Percentiles rank a stretch among this genome's conserved stretches.
These are phyloP conservation scores for Drosophila sturtevanti DNA, from an alignment of 1,140 invertebrate genomes.

Conservation along the genomic window DNA sequence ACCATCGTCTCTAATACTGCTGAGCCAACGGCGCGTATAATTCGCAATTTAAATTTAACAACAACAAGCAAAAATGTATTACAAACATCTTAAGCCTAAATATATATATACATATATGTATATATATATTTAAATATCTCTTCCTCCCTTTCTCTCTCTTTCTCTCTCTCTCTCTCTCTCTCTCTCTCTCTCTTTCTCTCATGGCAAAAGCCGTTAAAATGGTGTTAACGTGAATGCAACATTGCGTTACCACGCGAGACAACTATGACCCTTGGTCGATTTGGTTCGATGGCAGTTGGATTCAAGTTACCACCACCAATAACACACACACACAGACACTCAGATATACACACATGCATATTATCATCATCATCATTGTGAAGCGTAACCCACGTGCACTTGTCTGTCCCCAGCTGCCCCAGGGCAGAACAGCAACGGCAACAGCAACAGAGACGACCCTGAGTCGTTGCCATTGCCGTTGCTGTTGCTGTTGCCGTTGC, in stretches of 20 bases:
- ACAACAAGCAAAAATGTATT: not conserved
- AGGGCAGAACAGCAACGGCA: conserved; percentile 9
- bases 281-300: conserved; percentile 5
- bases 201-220: not conserved
- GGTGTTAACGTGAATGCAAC: conserved; percentile 6
- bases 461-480: not conserved
- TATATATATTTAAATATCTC: not conserved
- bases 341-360: not conserved
- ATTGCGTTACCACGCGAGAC: conserved; percentile 5
- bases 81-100: not conserved
- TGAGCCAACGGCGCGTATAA: conserved; percentile 47
- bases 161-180: too few species aligned
- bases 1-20: conserved; percentile 16
- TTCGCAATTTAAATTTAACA: conserved; percentile 53
- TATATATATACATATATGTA: not conserved
- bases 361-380: not conserved
- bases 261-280: conserved; percentile 5
- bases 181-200: not conserved
- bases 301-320: conserved; percentile 3
- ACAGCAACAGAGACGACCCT: conserved; percentile 1
- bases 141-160: not conserved
- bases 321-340: not conserved
- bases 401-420: conserved; percentile 15
- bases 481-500: not conserved
- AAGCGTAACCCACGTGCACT: conserved; percentile 45